phyloP scores from a whole-genome alignment of 2,113 vertebrate species.

The Malurus elegans region DNA sequence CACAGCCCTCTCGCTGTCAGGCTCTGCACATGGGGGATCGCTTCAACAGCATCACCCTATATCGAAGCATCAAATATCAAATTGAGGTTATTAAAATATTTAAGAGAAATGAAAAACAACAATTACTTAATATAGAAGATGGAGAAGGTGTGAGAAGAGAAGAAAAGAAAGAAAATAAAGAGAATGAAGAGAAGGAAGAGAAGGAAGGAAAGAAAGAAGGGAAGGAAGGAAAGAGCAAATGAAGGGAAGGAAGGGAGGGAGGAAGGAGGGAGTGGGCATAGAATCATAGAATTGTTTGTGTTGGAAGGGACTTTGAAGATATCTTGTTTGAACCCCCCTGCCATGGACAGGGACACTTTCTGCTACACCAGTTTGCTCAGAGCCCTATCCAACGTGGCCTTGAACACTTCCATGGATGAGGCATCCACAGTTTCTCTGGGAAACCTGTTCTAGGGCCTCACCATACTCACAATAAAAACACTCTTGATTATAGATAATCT shows the following conservation, averaged over 20 bases:
- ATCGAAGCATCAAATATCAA: not conserved
- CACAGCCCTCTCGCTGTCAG: not conserved
- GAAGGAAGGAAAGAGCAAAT: too few relatives aligned
- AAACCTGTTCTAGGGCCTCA: not conserved
- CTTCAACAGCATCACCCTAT: not conserved
- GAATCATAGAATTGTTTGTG: not conserved
- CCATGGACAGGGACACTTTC: not conserved
- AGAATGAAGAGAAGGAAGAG: not conserved
- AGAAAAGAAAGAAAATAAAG: rapidly evolving
- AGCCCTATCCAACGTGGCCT: not conserved
- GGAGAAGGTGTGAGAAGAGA: not conserved
- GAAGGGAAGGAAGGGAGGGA: rapidly evolving
- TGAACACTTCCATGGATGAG: not conserved
- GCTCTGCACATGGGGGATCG: not conserved
- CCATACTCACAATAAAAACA: not conserved
- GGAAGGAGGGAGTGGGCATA: too few relatives aligned
- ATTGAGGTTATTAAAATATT: not conserved
- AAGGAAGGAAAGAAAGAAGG: rapidly evolving
- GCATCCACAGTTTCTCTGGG: not conserved
- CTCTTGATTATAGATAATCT: not conserved
- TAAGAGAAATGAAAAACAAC: not conserved
- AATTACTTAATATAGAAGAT: not conserved
- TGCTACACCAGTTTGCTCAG: not conserved
- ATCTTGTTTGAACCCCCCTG: not conserved
- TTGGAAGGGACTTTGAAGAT: not conserved